phyloP scores from a whole-genome alignment of 2,888 invertebrate species.

The Sesia bembeciformis region DNA sequence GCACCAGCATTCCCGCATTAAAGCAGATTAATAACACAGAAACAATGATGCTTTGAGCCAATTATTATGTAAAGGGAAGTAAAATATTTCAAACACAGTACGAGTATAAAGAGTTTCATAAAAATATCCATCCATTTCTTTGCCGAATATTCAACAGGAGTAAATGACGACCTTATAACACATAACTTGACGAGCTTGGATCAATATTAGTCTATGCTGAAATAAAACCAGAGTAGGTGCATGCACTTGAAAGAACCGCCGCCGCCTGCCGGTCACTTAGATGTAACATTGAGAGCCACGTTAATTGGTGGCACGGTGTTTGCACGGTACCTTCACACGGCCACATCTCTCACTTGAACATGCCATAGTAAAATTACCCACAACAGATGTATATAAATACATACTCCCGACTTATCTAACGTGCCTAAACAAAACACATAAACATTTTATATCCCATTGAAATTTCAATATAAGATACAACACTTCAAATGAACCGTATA shows the following conservation, averaged over 20 bases:
- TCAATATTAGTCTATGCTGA: conserved; percentile 31
- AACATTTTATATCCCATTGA: conserved; percentile 21
- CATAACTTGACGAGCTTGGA: background rate
- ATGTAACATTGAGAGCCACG: conserved; percentile 47
- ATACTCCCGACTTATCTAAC: background rate
- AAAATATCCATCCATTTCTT: too few species aligned
- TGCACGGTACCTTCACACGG: conserved; percentile 13
- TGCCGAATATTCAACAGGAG: too few species aligned
- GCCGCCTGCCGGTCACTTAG: conserved; percentile 30
- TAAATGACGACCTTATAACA: too few species aligned
- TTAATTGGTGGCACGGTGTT: conserved; percentile 43
- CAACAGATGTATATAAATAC: background rate
- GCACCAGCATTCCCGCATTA: too few species aligned
- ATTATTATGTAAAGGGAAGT: too few species aligned
- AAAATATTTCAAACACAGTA: too few species aligned
- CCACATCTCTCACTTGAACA: background rate
- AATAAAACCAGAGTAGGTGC: conserved; percentile 22
- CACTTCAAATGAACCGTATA: too few species aligned
- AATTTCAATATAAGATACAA: conserved; percentile 49
- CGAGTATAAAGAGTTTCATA: too few species aligned
- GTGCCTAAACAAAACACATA: background rate
- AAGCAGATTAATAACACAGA: too few species aligned
- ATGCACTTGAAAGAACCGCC: conserved; percentile 50
- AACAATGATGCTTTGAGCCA: too few species aligned
- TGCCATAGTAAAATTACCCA: background rate